phyloP scores from a whole-genome alignment of 2,113 vertebrate species.

The Antennarius striatus region DNA sequence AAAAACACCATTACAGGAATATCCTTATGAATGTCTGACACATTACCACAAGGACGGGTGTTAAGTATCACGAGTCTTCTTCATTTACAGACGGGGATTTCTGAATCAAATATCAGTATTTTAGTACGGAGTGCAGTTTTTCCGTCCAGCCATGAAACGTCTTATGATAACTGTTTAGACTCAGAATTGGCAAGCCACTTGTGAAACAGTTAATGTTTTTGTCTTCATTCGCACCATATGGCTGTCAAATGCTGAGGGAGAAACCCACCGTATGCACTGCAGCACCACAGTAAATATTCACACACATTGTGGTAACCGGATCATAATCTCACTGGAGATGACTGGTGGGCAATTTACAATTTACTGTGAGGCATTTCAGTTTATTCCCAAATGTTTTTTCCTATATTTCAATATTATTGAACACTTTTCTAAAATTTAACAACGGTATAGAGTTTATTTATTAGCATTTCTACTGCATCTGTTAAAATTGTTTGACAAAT shows the following conservation, averaged over 20 bases:
- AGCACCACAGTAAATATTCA: slow-evolving; percentile 64
- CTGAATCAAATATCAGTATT: slow-evolving; percentile 30
- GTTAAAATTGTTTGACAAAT: slow-evolving; percentile 58
- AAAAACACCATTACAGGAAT: slow-evolving; percentile 27
- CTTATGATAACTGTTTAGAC: slow-evolving; percentile 64
- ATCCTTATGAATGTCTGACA: slow-evolving; percentile 25
- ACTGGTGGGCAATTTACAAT: slow-evolving; percentile 56
- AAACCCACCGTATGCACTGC: slow-evolving; percentile 54
- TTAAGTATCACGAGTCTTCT: slow-evolving; percentile 13
- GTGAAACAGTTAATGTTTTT: slow-evolving; percentile 67
- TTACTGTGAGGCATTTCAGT: slow-evolving; percentile 44
- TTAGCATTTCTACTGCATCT: slow-evolving; percentile 45
- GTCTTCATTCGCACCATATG: slow-evolving; percentile 72
- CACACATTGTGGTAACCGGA: slow-evolving; percentile 63
- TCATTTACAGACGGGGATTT: background rate
- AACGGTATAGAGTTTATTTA: slow-evolving; percentile 32
- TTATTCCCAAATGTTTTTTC: slow-evolving; percentile 40
- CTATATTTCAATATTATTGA: slow-evolving; percentile 51
- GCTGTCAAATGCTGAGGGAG: slow-evolving; percentile 55
- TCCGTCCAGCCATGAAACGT: slow-evolving; percentile 41
- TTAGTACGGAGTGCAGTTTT: slow-evolving; percentile 8
- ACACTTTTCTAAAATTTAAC: slow-evolving; percentile 55
- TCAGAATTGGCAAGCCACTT: slow-evolving; percentile 63
- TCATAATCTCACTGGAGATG: slow-evolving; percentile 69
- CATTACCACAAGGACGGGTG: background rate